Evolutionary conservation across 2,888 invertebrate species (phyloP), one percentile per base, ranked within the genome.

Genomic region (Orthonevra nobilis): DNA sequence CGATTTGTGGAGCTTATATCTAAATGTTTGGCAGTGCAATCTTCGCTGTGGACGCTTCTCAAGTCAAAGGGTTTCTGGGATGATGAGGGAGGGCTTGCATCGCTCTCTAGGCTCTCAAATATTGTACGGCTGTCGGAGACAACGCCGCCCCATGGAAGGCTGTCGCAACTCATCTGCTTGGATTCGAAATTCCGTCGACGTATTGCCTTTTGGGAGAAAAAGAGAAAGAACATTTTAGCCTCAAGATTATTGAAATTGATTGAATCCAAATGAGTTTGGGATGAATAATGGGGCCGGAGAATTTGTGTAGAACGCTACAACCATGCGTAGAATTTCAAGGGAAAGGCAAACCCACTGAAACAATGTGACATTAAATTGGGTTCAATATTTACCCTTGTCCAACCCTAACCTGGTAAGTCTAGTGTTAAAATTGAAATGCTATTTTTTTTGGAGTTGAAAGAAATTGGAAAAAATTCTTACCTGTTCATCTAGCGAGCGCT

Each of bases 121-220:
- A 89, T 87, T 52, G 89, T 89, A 10, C 86, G 83, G 52, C 85
- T 85, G 54, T 88, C 88, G 28, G 83, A 69, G 17, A 66, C 81
- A 48, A 85, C 85, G 19, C 87, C 86, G 64, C 86, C 85, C 86
- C 89, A 87, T 0, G 88, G 87, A 70, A 89, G 75, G 30, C 87
- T 88, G 73, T 88, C 88, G 77, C 87, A 88, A 66, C 89, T 89
- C 85, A 87, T 87, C 77, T 89, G 88, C 88, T 90, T 85, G 88
- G 89, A 86, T 90, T 92, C 91, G 89, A 82, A 89, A 85, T 86
- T 90, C 89, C 83, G 91, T 87, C 86, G 91, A 87, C 82, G 90
- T 86, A 83, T 88, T 84, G 81, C 90, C 89, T 10, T 89, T 68
- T 79, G 50, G n/a, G 5, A 23, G 6, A 36, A 5, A 28, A 30